phyloP scores from a whole-genome alignment of 1,140 invertebrate species.

The Neotoxoptera formosana region DNA sequence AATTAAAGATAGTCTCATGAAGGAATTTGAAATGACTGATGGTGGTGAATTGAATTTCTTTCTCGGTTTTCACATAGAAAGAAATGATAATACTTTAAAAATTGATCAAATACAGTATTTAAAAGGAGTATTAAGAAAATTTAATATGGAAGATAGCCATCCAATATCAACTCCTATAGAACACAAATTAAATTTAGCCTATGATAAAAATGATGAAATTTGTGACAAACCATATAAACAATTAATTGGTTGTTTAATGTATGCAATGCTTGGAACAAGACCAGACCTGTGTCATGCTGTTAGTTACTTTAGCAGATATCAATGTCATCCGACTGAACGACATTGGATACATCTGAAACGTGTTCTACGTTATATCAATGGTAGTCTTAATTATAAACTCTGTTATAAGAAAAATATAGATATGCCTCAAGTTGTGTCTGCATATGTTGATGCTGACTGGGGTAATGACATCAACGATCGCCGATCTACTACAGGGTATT shows the following conservation, averaged over 20 bases:
- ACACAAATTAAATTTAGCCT: background rate
- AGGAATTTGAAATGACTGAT: conserved; percentile 44
- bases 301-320: no score
- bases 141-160: conserved; percentile 2
- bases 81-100: background rate
- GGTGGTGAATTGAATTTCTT: conserved; percentile 20
- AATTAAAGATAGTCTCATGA: conserved; percentile 28
- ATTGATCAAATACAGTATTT: conserved; percentile 36
- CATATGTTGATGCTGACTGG: no score
- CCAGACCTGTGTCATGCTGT: no score
- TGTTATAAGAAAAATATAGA: no score
- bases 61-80: conserved; percentile 40
- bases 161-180: background rate
- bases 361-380: no score
- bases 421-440: no score
- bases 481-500: no score
- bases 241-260: conserved; percentile 59
- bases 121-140: background rate
- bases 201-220: conserved; percentile 1
- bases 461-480: no score
- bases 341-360: no score
- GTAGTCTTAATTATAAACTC: no score
- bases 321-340: no score
- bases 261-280: conserved; percentile 57
- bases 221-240: conserved; percentile 35